Conservation (phyloP, 2,113 vertebrate species). For the Melospiza georgiana region DNA sequence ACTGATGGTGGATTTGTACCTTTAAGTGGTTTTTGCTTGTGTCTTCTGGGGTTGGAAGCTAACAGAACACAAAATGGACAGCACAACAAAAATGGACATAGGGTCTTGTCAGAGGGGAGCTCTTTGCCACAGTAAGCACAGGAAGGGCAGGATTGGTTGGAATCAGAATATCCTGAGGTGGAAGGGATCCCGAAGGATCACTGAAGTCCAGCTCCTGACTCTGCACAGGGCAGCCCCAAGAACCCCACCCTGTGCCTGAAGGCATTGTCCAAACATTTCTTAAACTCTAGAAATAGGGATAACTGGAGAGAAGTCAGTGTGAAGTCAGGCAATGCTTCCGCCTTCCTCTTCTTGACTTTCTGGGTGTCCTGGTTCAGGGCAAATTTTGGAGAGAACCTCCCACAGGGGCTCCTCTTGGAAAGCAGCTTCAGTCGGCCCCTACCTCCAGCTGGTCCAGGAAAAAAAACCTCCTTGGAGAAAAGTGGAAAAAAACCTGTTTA, state of each 20-base stretch:
- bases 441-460: too few relatives aligned
- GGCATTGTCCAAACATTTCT: fast-evolving
- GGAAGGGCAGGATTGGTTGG: background rate
- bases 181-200: background rate
- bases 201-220: background rate
- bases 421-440: too few relatives aligned
- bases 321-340: background rate
- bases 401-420: too few relatives aligned
- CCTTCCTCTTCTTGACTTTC: background rate
- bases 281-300: too few relatives aligned
- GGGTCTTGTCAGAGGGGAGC: background rate
- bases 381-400: too few relatives aligned
- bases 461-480: too few relatives aligned
- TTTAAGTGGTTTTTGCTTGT: background rate
- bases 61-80: background rate
- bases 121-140: background rate
- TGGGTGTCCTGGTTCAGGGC: background rate
- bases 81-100: background rate
- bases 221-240: background rate
- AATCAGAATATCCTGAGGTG: background rate
- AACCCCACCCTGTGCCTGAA: background rate
- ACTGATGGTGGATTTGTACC: fast-evolving
- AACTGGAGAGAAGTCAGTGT: background rate
- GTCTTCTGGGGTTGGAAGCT: background rate
- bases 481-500: too few relatives aligned